Conservation (phyloP, 2,888 invertebrate species). For the Entomobrya proxima region DNA sequence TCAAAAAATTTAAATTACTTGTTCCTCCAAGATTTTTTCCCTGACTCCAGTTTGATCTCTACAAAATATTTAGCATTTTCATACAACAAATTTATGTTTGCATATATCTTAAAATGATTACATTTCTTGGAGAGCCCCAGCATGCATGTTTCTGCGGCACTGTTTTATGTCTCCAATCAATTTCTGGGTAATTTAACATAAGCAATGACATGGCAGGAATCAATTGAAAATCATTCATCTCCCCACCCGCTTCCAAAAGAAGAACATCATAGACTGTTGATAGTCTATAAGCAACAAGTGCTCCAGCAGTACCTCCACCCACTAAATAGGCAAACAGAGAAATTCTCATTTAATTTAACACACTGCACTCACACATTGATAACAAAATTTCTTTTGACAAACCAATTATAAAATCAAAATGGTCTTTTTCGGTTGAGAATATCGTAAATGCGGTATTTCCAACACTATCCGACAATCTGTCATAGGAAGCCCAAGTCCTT, state of each 20-base stretch:
- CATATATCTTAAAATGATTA: conserved; percentile 5
- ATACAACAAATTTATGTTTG: neutral
- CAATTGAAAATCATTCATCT: conserved; percentile 78
- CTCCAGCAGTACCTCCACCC: conserved; percentile 80
- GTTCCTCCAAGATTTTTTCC: conserved; percentile 88
- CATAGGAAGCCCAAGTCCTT: conserved; percentile 47
- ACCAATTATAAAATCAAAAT: conserved; percentile 73
- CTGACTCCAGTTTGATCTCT: conserved; percentile 79
- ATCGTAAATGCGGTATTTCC: conserved; percentile 55
- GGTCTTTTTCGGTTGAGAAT: conserved; percentile 64
- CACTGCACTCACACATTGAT: too few relatives aligned
- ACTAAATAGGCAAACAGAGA: conserved; percentile 75
- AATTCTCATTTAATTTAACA: neutral
- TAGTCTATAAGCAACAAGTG: conserved; percentile 79
- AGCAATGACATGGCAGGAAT: conserved; percentile 77
- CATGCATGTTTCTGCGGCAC: conserved; percentile 77
- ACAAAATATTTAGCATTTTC: neutral
- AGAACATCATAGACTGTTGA: conserved; percentile 79
- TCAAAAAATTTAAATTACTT: conserved; percentile 86
- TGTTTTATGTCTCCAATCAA: conserved; percentile 79
- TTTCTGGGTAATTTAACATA: conserved; percentile 77
- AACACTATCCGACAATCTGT: conserved; percentile 57
- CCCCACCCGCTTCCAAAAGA: conserved; percentile 80
- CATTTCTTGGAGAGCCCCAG: conserved; percentile 66
- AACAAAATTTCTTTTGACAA: conserved; percentile 5